Conservation (phyloP, 2,113 vertebrate genomes). For the Rhabdornis inornatus region DNA sequence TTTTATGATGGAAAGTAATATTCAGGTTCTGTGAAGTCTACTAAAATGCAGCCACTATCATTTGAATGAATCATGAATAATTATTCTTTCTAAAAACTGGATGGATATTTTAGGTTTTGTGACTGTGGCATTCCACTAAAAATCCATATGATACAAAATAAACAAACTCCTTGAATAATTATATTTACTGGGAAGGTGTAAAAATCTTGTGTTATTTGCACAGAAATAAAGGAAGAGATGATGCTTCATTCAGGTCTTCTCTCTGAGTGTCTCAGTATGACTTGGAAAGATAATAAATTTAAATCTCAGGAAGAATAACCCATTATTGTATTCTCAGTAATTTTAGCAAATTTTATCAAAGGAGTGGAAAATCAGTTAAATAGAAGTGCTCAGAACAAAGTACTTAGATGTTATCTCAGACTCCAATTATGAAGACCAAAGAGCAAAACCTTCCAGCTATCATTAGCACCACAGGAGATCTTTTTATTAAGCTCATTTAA, state of each 20-base stretch:
- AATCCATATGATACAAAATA: not conserved
- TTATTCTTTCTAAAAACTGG: not conserved
- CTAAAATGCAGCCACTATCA: not conserved
- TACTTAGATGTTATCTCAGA: not conserved
- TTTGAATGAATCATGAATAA: not conserved
- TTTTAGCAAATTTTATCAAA: not conserved
- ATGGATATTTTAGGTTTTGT: not conserved
- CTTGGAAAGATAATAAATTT: not conserved
- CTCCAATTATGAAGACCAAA: slow-evolving; percentile 16
- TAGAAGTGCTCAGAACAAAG: not conserved
- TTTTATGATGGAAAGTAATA: not conserved
- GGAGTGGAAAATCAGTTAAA: not conserved
- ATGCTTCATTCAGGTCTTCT: not conserved
- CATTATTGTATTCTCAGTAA: not conserved
- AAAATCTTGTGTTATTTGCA: not conserved
- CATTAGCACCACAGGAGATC: slow-evolving; percentile 9
- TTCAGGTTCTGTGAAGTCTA: not conserved
- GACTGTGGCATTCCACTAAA: not conserved
- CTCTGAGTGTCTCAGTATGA: not conserved
- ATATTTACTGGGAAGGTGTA: not conserved
- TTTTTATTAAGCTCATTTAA: slow-evolving; percentile 23
- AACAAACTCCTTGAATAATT: not conserved
- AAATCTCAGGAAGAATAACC: not conserved
- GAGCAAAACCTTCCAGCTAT: slow-evolving; percentile 25
- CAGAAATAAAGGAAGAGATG: not conserved